These are phyloP conservation scores for Zaprionus davidi DNA, from an alignment of 1,140 invertebrate species.

Conservation along the genomic window DNA sequence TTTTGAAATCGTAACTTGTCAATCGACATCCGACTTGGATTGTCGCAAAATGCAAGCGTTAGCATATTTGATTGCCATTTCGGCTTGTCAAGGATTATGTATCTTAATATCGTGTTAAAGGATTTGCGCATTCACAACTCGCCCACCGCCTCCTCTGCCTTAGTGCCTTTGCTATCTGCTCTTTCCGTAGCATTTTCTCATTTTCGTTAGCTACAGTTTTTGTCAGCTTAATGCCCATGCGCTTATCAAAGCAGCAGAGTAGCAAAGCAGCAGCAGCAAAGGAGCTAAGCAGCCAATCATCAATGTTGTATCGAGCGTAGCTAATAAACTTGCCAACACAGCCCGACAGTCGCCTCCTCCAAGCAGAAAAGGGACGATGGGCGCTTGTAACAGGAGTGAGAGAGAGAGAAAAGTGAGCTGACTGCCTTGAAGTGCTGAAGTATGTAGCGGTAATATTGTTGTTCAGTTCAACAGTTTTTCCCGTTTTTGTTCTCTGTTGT, in stretches of 20 bases:
- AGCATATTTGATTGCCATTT: constrained; percentile 82
- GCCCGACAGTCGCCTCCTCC: not conserved
- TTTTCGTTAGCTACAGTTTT: constrained; percentile 70
- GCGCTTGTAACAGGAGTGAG: not conserved
- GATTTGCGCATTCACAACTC: constrained; percentile 61
- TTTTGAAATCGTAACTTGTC: constrained; percentile 47
- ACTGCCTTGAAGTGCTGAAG: constrained; percentile 21
- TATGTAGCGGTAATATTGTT: constrained; percentile 27
- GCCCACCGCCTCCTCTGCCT: not conserved
- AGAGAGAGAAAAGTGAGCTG: not conserved
- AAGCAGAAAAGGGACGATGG: not conserved
- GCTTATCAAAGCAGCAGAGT: constrained; percentile 66
- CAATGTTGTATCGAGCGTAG: constrained; percentile 69
- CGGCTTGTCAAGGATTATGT: constrained; percentile 80
- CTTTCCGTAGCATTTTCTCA: constrained; percentile 54
- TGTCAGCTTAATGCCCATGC: constrained; percentile 76
- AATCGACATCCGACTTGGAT: constrained; percentile 68
- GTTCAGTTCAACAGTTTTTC: constrained; percentile 24
- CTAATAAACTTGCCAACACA: constrained; percentile 73
- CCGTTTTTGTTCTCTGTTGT: constrained; percentile 14
- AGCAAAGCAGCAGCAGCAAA: constrained; percentile 44
- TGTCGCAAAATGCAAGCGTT: constrained; percentile 73
- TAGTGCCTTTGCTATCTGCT: constrained; percentile 12
- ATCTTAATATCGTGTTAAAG: constrained; percentile 82
- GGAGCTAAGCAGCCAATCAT: constrained; percentile 73